These are phyloP conservation scores for Cyprinella venusta DNA, from an alignment of 2,797 vertebrate species.

Conservation along the genomic window DNA sequence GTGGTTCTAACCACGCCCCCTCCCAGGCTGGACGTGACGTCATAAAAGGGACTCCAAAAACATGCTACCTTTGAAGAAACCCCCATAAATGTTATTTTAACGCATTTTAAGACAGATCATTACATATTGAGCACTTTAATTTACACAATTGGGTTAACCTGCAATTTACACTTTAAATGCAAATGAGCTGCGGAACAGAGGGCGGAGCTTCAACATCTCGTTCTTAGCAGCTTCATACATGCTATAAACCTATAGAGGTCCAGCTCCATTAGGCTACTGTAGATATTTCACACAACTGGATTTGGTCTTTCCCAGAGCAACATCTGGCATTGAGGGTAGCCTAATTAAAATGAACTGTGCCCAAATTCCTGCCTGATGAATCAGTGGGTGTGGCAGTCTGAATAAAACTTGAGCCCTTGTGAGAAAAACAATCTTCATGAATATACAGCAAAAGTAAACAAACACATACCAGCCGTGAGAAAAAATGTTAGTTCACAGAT, in stretches of 20 bases:
- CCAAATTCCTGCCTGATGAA: conserved; percentile 51
- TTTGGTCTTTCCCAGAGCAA: conserved; percentile 8
- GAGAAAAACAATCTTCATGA: background rate
- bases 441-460: conserved; percentile 1
- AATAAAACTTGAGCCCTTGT: background rate
- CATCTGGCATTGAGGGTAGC: conserved; percentile 41
- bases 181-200: too few relatives aligned
- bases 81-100: too few relatives aligned
- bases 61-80: too few relatives aligned
- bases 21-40: too few relatives aligned
- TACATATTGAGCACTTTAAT: too few relatives aligned
- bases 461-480: background rate
- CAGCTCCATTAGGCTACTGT: background rate
- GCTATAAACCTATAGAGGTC: background rate
- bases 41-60: too few relatives aligned
- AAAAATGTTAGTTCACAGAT: conserved; percentile 1
- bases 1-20: too few relatives aligned
- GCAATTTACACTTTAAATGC: too few relatives aligned
- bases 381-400: conserved; percentile 49
- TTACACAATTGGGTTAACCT: too few relatives aligned
- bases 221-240: too few relatives aligned
- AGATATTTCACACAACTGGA: conserved; percentile 2
- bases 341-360: conserved; percentile 23
- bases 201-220: too few relatives aligned
- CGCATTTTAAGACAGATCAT: too few relatives aligned